Evolutionary conservation across 1,140 invertebrate genomes (phyloP).

Genomic region (Chelonus insularis): DNA sequence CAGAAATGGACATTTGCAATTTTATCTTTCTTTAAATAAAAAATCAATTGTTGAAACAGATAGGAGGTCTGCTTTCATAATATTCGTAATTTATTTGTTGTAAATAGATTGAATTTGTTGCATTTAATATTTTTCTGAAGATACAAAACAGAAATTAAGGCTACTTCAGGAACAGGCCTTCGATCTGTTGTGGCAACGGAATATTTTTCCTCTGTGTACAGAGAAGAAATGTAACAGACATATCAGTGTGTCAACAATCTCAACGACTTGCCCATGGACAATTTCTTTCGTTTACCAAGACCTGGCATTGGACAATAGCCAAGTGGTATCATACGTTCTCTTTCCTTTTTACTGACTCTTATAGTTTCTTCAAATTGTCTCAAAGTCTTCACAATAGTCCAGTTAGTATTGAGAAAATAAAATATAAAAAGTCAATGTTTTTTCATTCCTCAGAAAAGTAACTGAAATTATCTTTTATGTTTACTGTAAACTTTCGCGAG

Average conservation of each 20-base stretch:
- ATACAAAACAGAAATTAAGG: no score
- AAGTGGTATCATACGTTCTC: conserved; percentile 42
- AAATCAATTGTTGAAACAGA: no score
- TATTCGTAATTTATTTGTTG: no score
- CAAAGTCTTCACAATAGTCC: conserved; percentile 37
- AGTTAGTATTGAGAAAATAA: not conserved
- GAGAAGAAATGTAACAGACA: conserved; percentile 21
- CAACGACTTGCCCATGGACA: conserved; percentile 32
- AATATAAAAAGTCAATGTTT: not conserved
- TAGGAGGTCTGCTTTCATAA: no score
- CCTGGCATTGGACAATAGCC: conserved; percentile 41
- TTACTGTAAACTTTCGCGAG: no score
- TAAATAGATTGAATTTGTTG: no score
- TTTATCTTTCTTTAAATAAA: no score
- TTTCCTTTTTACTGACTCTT: conserved; percentile 43
- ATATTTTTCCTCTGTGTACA: not conserved
- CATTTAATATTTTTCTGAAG: no score
- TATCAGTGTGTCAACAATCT: conserved; percentile 28
- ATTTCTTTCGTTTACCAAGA: conserved; percentile 50
- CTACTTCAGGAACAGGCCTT: not conserved
- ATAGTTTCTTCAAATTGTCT: conserved; percentile 46
- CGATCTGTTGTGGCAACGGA: no score
- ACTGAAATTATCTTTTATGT: not conserved
- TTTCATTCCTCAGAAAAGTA: not conserved
- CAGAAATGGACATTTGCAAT: no score